A percentile compares a stretch with the other conserved stretches of the same genome.
Conservation (phyloP, 1,140 invertebrate genomes). For the Hormaphis cornu region DNA sequence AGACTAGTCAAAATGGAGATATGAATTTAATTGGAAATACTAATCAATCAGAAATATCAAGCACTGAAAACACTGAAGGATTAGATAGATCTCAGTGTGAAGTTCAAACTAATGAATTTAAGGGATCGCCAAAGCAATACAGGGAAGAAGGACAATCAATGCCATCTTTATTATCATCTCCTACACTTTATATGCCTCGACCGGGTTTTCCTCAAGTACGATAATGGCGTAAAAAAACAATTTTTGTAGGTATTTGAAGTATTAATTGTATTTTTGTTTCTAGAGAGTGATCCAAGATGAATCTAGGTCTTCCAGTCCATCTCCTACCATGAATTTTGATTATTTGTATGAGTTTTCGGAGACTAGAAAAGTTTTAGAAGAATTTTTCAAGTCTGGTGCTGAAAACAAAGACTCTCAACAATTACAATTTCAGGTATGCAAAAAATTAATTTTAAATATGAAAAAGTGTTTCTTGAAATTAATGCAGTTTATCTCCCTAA, state of each 20-base stretch:
- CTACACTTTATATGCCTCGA: constrained; percentile 55
- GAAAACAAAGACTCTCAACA: constrained; percentile 43
- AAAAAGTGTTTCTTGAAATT: neutral
- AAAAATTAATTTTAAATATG: neutral
- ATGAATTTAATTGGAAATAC: constrained; percentile 17
- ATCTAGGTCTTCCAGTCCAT: constrained; percentile 44
- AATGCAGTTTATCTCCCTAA: too few relatives aligned
- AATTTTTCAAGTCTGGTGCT: constrained; percentile 75
- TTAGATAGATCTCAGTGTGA: constrained; percentile 16
- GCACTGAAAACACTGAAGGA: constrained; percentile 22
- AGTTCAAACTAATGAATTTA: constrained; percentile 8
- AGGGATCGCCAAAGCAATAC: constrained; percentile 67
- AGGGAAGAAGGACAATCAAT: constrained; percentile 44
- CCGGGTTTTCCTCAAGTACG: constrained; percentile 58
- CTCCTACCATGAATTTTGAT: constrained; percentile 54
- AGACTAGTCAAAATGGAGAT: constrained; percentile 29
- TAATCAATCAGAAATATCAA: constrained; percentile 20
- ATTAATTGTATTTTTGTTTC: constrained; percentile 5
- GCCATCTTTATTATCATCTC: constrained; percentile 51
- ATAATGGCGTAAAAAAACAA: neutral
- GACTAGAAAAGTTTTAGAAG: constrained; percentile 78
- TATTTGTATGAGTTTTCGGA: constrained; percentile 85
- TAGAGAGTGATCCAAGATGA: constrained; percentile 39
- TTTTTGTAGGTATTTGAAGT: neutral
- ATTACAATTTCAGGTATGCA: constrained; percentile 47